Conservation (phyloP, 2,797 vertebrate genomes). For the Urophycis tenuis region DNA sequence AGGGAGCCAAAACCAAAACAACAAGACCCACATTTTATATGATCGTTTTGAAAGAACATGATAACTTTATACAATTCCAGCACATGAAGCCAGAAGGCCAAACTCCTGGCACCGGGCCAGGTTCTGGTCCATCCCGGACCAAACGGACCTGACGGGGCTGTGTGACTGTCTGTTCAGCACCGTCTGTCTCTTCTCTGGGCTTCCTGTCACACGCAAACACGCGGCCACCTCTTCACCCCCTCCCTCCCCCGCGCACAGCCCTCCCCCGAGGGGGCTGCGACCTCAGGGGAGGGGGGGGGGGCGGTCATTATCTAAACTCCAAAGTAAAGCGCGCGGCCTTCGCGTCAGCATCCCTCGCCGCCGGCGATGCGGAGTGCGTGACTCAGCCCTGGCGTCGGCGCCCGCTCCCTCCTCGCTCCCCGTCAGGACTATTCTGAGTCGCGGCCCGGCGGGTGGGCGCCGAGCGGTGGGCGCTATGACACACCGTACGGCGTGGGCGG, state of each 20-base stretch:
- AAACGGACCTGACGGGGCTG: too few relatives aligned
- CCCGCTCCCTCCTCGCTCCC: conserved; percentile 25
- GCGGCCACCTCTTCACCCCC: too few relatives aligned
- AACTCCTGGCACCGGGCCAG: not conserved
- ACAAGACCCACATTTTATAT: not conserved
- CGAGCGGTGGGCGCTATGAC: conserved; percentile 47
- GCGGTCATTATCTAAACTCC: too few relatives aligned
- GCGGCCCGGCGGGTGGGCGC: conserved; percentile 46
- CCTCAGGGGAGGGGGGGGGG: too few relatives aligned
- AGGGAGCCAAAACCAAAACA: not conserved
- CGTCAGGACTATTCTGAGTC: conserved; percentile 53
- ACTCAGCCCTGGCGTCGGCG: conserved; percentile 62
- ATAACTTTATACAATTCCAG: not conserved
- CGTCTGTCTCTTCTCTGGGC: not conserved
- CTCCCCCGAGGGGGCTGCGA: too few relatives aligned
- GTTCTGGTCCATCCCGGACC: not conserved
- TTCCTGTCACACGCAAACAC: not conserved
- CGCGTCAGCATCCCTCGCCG: not conserved
- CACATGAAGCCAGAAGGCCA: not conserved
- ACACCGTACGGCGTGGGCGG: conserved; percentile 39
- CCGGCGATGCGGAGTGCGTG: conserved; percentile 29
- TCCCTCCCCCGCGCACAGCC: not conserved
- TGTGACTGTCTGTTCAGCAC: not conserved
- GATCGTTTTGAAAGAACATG: not conserved
- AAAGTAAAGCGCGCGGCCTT: not conserved